These are phyloP conservation scores for Drosophila vallismaia DNA, from an alignment of 2,888 invertebrate species.

Conservation along the genomic window DNA sequence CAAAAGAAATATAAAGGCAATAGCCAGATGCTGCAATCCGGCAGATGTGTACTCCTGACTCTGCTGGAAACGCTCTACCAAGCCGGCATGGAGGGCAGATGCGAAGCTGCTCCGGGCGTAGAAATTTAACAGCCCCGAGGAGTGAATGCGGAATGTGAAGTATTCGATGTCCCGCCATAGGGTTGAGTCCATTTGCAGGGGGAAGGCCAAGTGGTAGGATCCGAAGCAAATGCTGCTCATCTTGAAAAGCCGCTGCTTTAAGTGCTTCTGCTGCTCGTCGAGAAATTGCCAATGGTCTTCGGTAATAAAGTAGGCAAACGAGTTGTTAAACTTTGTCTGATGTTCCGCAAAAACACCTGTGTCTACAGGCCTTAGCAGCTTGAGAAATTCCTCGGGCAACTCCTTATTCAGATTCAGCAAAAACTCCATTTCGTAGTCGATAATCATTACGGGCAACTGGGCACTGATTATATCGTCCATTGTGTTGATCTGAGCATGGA, in stretches of 20 bases:
- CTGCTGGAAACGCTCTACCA: constrained; percentile 60
- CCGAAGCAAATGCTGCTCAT: constrained; percentile 80
- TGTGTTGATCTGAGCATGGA: constrained; percentile 72
- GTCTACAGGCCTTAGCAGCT: constrained; percentile 66
- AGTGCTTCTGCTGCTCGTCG: constrained; percentile 61
- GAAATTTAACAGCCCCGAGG: constrained; percentile 69
- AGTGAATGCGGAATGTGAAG: constrained; percentile 70
- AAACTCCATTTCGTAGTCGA: constrained; percentile 78
- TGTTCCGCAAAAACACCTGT: constrained; percentile 57
- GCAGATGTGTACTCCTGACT: constrained; percentile 65
- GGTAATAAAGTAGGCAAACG: constrained; percentile 74
- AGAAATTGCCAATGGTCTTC: constrained; percentile 78
- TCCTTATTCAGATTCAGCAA: constrained; percentile 50
- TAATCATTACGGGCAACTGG: constrained; percentile 74
- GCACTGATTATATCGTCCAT: constrained; percentile 70
- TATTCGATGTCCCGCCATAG: constrained; percentile 76
- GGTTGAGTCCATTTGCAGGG: constrained; percentile 76
- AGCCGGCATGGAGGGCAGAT: constrained; percentile 64
- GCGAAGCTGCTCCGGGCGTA: constrained; percentile 68
- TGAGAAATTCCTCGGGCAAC: constrained; percentile 53
- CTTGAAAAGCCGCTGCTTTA: constrained; percentile 69
- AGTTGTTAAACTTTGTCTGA: constrained; percentile 59
- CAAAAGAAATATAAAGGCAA: constrained; percentile 66
- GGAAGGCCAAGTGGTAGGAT: constrained; percentile 71
- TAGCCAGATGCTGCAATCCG: constrained; percentile 66